Evolutionary conservation across 37 sponge, comb jelly and placozoan genomes (phyloP), one percentile per base, ranked within the genome.

Genomic region (Cliona cf. orientalis): DNA sequence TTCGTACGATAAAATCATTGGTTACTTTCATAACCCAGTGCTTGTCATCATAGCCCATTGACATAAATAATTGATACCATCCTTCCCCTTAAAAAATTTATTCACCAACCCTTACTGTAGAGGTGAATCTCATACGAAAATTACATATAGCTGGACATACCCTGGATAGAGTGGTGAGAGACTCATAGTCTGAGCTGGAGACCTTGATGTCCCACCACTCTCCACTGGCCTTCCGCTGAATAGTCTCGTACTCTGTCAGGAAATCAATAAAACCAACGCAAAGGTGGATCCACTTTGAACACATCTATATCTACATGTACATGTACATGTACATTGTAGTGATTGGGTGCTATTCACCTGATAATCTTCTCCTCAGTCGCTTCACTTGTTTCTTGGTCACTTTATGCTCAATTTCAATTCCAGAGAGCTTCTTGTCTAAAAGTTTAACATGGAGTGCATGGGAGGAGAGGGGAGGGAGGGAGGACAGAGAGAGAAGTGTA

Each of bases 151-250:
- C n/a, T n/a, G n/a, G n/a, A n/a, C n/a, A n/a, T 25, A 91, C 91
- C 59, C 87, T 81, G 22, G 87, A 76, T 0, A 91, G 60, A 12
- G 73, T 40, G 28, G 22, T 62, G 53, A 91, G 66, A 23, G 86
- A 77, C 64, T 91, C 87, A 44, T 91, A 91, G 79, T 91, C 91
- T 28, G 83, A 46, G 3, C 79, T 68, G 5, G 57, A 46, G 22
- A 91, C 91, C 11, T 82, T 58, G 35, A 88, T 61, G 28, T 68
- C 60, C 89, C 89, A 88, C 89, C 89, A 88, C 17, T 77, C 32
- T 22, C 57, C 66, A 38, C 29, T 36, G 41, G 63, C 65, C 80
- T 72, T 79, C 73, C 63, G 71, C 74, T 79, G 80, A 22, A 79
- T 28, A 3, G 61, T 64, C 42, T 79, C 72, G 45, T 79, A 32